Evolutionary conservation across 2,797 vertebrate species (phyloP).

Genomic region (Cryptoprocta ferox): DNA sequence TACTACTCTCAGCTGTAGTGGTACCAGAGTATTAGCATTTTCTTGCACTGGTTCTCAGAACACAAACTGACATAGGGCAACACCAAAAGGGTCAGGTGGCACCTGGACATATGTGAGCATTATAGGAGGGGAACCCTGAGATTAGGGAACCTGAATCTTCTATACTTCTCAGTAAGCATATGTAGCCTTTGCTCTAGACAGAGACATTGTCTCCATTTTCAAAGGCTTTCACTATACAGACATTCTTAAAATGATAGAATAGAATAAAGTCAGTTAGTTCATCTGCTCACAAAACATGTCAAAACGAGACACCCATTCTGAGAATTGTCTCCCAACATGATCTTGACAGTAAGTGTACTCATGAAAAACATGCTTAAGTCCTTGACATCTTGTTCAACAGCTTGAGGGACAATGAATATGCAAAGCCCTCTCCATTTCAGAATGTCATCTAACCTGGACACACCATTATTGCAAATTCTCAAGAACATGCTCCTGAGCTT

Average conservation of each 20-base stretch:
- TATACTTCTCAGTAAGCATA: not conserved
- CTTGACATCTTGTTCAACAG: not conserved
- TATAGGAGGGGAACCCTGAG: not conserved
- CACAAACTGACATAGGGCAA: not conserved
- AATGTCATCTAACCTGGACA: not conserved
- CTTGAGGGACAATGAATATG: not conserved
- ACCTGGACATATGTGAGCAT: not conserved
- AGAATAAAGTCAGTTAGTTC: not conserved
- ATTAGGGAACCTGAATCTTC: not conserved
- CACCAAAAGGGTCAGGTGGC: not conserved
- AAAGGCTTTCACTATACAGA: not conserved
- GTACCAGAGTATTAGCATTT: not conserved
- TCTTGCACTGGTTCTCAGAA: not conserved
- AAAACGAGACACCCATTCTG: not conserved
- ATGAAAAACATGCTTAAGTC: not conserved
- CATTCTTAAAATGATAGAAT: constrained; percentile 24
- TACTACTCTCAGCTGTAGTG: not conserved
- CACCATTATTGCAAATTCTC: not conserved
- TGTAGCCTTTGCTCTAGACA: not conserved
- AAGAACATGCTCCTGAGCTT: not conserved
- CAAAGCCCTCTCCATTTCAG: not conserved
- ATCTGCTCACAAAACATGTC: not conserved
- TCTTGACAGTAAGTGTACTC: not conserved
- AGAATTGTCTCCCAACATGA: not conserved
- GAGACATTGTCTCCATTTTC: not conserved